These are phyloP conservation scores for Acrobasis consociella DNA, from an alignment of 2,888 invertebrate species.

Conservation along the genomic window DNA sequence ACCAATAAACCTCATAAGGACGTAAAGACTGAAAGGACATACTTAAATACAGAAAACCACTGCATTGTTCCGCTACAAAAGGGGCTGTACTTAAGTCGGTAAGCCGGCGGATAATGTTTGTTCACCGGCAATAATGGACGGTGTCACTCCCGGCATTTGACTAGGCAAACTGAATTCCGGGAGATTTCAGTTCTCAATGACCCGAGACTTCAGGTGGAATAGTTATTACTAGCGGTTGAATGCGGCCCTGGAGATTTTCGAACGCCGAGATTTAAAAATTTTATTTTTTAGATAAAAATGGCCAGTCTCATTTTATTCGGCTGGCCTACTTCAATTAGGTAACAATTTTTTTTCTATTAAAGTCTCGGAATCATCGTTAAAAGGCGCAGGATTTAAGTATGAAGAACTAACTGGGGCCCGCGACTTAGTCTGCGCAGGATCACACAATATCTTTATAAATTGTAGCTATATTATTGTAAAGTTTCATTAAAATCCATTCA, in stretches of 20 bases:
- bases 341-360: too few species aligned
- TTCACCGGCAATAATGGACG: slow-evolving; percentile 73
- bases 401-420: too few species aligned
- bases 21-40: slow-evolving; percentile 16
- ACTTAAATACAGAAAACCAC: slow-evolving; percentile 22
- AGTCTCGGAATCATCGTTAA: too few species aligned
- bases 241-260: slow-evolving; percentile 35
- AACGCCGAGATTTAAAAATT: slow-evolving; percentile 10
- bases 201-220: slow-evolving; percentile 19
- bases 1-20: slow-evolving; percentile 13
- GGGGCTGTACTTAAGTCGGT: slow-evolving; percentile 53
- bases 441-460: too few species aligned
- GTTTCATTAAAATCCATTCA: too few species aligned
- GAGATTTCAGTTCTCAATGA: slow-evolving; percentile 40
- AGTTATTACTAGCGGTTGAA: slow-evolving; percentile 25
- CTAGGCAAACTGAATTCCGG: slow-evolving; percentile 62
- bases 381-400: too few species aligned
- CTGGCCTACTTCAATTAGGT: neutral
- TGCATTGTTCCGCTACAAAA: slow-evolving; percentile 41
- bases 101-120: slow-evolving; percentile 68
- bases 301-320: neutral
- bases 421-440: too few species aligned
- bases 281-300: neutral
- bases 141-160: slow-evolving; percentile 70
- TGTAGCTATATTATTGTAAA: too few species aligned